phyloP scores from a whole-genome alignment of 2,888 invertebrate genomes.

The Lasioglossum lativentre region DNA sequence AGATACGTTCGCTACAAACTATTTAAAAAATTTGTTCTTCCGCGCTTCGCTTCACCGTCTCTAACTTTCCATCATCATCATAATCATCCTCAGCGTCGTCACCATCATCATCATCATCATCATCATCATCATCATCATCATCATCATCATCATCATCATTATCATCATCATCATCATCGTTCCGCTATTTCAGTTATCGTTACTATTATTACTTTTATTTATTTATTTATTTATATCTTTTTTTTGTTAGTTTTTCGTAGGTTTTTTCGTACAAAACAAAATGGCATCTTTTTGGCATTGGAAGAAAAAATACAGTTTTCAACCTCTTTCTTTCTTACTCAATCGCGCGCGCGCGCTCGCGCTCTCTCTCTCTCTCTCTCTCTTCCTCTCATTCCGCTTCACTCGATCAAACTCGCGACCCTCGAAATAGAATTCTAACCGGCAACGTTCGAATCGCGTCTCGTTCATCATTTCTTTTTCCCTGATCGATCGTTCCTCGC shows the following conservation, averaged over 20 bases:
- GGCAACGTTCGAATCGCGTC: constrained; percentile 17
- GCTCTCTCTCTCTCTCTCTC: constrained; percentile 42
- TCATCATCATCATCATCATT: constrained; percentile 8
- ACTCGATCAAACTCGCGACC: constrained; percentile 38
- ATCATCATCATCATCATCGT: constrained; percentile 11
- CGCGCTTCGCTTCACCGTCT: constrained; percentile 16
- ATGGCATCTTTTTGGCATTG: constrained; percentile 84
- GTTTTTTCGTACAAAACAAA: constrained; percentile 83
- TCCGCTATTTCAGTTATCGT: constrained; percentile 23
- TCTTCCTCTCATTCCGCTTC: constrained; percentile 31
- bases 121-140: neutral
- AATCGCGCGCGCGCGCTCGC: constrained; percentile 62
- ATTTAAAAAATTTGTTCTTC: constrained; percentile 70
- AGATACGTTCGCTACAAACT: constrained; percentile 74
- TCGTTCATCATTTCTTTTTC: neutral
- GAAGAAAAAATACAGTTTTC: constrained; percentile 84
- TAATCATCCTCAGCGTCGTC: too few relatives aligned
- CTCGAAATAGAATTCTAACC: constrained; percentile 10
- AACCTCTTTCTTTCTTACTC: constrained; percentile 75
- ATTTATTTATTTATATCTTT: constrained; percentile 42
- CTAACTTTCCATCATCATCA: neutral
- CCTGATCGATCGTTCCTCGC: neutral
- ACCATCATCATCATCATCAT: neutral
- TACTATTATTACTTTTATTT: constrained; percentile 42
- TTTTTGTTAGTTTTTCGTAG: constrained; percentile 77